Conservation (phyloP, 2,797 vertebrate genomes). For the Brotula barbata region DNA sequence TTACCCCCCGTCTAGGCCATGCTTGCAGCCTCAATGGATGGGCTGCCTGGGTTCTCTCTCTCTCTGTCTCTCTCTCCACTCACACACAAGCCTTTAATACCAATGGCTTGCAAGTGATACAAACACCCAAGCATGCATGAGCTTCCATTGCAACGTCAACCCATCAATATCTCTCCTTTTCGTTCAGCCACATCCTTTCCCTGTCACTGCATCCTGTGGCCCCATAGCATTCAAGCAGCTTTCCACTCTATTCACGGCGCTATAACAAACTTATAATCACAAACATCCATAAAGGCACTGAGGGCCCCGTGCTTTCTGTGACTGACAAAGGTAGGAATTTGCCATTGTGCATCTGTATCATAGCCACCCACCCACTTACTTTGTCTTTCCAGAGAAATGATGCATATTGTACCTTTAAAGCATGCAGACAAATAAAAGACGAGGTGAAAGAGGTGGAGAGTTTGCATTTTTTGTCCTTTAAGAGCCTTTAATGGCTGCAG, state of each 20-base stretch:
- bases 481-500: background rate
- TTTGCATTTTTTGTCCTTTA: background rate
- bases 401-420: constrained; percentile 12
- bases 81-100: background rate
- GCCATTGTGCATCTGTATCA: constrained; percentile 21
- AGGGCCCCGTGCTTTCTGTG: constrained; percentile 17
- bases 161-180: background rate
- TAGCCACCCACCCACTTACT: constrained; percentile 34
- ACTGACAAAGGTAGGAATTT: constrained; percentile 25
- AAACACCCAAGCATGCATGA: background rate
- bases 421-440: background rate
- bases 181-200: background rate
- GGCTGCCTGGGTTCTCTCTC: constrained; percentile 18
- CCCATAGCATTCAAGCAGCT: constrained; percentile 1
- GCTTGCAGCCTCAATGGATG: constrained; percentile 47
- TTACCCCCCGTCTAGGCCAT: constrained; percentile 55
- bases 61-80: constrained; percentile 1
- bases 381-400: constrained; percentile 13
- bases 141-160: too few relatives aligned
- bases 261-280: background rate
- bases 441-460: background rate
- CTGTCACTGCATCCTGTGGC: background rate
- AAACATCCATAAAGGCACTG: constrained; percentile 24
- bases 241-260: constrained; percentile 11
- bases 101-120: background rate